Conservation (phyloP, 1,140 invertebrate genomes). For the Manduca sexta region DNA sequence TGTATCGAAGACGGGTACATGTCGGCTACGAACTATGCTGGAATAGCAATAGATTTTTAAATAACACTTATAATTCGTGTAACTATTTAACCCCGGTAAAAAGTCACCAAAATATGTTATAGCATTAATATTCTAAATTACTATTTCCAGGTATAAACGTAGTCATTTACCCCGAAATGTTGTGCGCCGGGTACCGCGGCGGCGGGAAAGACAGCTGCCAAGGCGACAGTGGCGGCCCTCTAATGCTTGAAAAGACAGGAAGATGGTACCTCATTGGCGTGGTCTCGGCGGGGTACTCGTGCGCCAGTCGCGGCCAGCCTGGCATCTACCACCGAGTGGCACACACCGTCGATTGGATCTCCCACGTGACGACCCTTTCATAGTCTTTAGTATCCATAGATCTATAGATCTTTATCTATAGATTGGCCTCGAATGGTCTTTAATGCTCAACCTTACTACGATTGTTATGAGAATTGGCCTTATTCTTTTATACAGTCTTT, state of each 20-base stretch:
- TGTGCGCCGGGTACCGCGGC: slow-evolving; percentile 94
- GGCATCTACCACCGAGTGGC: slow-evolving; percentile 96
- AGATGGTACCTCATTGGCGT: slow-evolving; percentile 89
- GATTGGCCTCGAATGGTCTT: not conserved
- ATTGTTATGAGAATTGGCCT: too few relatives aligned
- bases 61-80: too few relatives aligned
- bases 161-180: slow-evolving; percentile 96
- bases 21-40: too few relatives aligned
- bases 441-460: not conserved
- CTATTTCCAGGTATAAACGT: slow-evolving; percentile 84
- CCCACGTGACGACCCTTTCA: slow-evolving; percentile 72
- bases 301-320: slow-evolving; percentile 91
- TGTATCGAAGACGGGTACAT: too few relatives aligned
- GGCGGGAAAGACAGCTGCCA: slow-evolving; percentile 86
- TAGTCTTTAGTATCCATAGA: too few relatives aligned
- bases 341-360: slow-evolving; percentile 95
- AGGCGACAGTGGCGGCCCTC: slow-evolving; percentile 91
- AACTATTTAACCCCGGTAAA: not conserved
- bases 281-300: slow-evolving; percentile 94
- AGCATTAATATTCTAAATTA: not conserved
- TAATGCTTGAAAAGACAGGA: slow-evolving; percentile 90
- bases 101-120: not conserved
- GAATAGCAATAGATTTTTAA: too few relatives aligned
- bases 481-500: too few relatives aligned
- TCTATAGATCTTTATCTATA: too few relatives aligned